Conservation (phyloP, 2,888 invertebrate species). For the Nephrotoma flavescens region DNA sequence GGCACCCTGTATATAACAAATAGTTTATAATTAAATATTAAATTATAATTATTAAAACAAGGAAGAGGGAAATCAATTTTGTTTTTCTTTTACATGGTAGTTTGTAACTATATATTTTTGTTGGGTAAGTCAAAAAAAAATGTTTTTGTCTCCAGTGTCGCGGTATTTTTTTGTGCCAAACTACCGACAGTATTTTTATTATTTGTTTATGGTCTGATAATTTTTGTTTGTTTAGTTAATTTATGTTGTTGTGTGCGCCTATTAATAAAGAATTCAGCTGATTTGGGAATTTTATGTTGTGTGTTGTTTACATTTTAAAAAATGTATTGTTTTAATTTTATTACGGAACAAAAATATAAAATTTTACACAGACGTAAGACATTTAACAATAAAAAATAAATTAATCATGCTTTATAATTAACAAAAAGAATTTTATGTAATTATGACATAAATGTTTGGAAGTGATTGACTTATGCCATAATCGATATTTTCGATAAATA, state of each 20-base stretch:
- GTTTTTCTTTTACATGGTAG: too few species aligned
- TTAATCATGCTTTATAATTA: not conserved
- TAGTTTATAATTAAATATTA: not conserved
- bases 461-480: not conserved
- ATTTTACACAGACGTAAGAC: not conserved
- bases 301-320: not conserved
- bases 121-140: not conserved
- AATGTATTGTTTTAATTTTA: not conserved
- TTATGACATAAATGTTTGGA: not conserved
- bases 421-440: not conserved
- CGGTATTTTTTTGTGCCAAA: not conserved
- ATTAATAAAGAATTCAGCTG: not conserved
- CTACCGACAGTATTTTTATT: not conserved
- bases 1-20: not conserved
- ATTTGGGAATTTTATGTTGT: not conserved
- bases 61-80: not conserved
- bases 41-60: not conserved
- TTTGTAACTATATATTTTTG: not conserved
- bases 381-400: not conserved
- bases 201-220: not conserved
- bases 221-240: not conserved
- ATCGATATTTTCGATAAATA: not conserved
- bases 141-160: not conserved
- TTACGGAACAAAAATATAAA: not conserved
- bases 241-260: not conserved